Conservation (phyloP, 1,140 invertebrate genomes). For the Scaptomyza pallida region DNA sequence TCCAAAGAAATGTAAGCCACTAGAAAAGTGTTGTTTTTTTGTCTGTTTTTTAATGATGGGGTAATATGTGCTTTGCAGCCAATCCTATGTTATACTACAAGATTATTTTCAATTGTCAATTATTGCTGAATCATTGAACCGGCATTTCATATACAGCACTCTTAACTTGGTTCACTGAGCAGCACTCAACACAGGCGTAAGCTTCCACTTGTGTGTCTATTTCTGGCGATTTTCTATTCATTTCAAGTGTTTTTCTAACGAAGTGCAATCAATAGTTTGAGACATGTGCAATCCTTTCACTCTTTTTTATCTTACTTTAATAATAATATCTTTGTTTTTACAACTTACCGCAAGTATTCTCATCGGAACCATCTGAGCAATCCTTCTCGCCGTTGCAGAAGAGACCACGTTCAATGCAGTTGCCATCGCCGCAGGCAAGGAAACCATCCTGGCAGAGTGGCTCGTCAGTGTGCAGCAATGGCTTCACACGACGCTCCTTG, state of each 20-base stretch:
- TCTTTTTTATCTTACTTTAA: no score
- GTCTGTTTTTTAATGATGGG: conserved; percentile 35
- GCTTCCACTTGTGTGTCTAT: conserved; percentile 5
- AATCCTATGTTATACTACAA: conserved; percentile 59
- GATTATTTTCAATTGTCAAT: conserved; percentile 41
- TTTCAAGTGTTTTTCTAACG: neutral
- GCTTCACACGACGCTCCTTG: conserved; percentile 95
- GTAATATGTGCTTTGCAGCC: conserved; percentile 59
- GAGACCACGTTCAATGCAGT: conserved; percentile 93
- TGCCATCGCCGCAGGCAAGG: conserved; percentile 93
- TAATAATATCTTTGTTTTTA: no score
- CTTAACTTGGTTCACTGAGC: conserved; percentile 2
- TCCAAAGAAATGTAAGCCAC: conserved; percentile 46
- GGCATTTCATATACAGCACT: conserved; percentile 1
- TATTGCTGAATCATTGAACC: conserved; percentile 55
- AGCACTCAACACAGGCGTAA: neutral
- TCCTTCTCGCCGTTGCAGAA: conserved; percentile 98
- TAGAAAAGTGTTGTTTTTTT: conserved; percentile 34
- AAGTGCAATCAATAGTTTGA: neutral
- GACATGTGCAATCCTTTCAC: conserved; percentile 9
- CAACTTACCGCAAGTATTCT: conserved; percentile 95
- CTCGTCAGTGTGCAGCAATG: conserved; percentile 94
- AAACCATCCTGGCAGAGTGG: conserved; percentile 94
- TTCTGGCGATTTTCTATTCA: conserved; percentile 6
- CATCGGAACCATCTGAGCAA: conserved; percentile 94